phyloP scores from a whole-genome alignment of 2,113 vertebrate genomes.

The Sialia sialis region DNA sequence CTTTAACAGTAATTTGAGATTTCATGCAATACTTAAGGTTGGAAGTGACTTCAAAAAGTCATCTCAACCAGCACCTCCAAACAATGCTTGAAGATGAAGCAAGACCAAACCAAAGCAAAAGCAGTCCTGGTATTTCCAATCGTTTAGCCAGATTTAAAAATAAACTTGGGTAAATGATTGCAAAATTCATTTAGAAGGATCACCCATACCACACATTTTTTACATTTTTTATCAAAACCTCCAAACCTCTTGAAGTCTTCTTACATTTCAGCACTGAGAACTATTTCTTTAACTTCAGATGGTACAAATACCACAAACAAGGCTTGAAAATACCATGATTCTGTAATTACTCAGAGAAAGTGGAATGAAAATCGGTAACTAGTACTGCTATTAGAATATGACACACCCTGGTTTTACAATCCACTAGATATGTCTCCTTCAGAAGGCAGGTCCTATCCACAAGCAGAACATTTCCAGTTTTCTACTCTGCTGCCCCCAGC shows the following conservation, averaged over 20 bases:
- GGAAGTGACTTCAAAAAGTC: background rate
- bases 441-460: background rate
- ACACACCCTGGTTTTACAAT: background rate
- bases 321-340: background rate
- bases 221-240: background rate
- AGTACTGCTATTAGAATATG: background rate
- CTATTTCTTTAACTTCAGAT: background rate
- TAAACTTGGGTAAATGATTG: background rate
- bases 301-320: background rate
- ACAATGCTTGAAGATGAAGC: background rate
- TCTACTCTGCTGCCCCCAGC: background rate
- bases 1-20: background rate
- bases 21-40: background rate
- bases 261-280: background rate
- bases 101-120: background rate
- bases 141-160: background rate
- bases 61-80: background rate
- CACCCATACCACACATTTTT: rapidly evolving
- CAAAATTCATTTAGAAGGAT: background rate
- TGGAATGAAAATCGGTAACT: background rate
- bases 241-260: background rate
- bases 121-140: background rate
- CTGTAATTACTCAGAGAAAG: background rate
- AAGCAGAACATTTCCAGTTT: background rate
- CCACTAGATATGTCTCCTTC: background rate